Conservation (phyloP, 2,888 invertebrate genomes). For the Cantharis rustica region DNA sequence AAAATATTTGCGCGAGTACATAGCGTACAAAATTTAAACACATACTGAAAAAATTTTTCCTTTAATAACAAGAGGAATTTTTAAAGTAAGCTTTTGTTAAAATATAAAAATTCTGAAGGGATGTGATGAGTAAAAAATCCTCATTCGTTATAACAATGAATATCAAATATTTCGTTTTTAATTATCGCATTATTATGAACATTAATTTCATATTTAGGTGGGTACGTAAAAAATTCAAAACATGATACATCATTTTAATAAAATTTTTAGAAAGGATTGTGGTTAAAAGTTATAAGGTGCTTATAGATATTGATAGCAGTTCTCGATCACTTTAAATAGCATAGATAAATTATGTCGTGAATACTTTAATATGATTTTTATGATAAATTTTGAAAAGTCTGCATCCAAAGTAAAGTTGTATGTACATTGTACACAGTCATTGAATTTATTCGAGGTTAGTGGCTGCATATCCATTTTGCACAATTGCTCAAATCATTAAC, state of each 20-base stretch:
- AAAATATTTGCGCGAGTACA: not conserved
- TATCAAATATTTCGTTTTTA: not conserved
- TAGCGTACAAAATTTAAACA: not conserved
- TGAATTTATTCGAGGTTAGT: slow-evolving; percentile 9
- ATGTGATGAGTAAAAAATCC: not conserved
- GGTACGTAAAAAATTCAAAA: not conserved
- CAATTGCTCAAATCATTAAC: slow-evolving; percentile 20
- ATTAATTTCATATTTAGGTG: not conserved
- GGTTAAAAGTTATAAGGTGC: slow-evolving; percentile 6
- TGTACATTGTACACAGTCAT: not conserved
- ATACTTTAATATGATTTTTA: slow-evolving; percentile 6
- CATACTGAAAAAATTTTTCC: not conserved
- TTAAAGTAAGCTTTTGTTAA: not conserved
- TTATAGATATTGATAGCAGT: slow-evolving; percentile 12
- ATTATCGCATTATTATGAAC: not conserved
- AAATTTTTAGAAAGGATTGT: not conserved
- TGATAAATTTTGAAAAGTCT: slow-evolving; percentile 9
- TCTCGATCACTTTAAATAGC: slow-evolving; percentile 15
- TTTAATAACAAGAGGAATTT: not conserved
- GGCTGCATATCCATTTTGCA: slow-evolving; percentile 19
- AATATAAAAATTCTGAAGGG: not conserved
- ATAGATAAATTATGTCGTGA: slow-evolving; percentile 9
- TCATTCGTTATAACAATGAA: not conserved
- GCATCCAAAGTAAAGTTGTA: not conserved
- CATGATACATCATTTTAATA: not conserved